Evolutionary conservation across 2,888 invertebrate genomes (phyloP).

Genomic region (Agrochola lychnidis): DNA sequence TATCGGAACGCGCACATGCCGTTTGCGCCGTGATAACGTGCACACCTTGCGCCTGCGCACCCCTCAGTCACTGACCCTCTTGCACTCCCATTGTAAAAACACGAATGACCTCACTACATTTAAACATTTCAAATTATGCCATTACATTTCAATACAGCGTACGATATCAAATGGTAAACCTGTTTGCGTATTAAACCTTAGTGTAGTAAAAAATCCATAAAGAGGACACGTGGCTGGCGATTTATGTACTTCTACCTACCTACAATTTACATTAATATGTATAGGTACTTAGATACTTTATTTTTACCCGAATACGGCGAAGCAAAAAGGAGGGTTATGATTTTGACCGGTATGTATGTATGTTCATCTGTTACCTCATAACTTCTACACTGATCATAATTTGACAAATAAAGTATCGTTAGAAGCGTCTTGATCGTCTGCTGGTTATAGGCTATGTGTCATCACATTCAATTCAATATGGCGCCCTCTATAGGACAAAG

Average conservation of each 20-base stretch:
- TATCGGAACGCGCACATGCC: conserved; percentile 88
- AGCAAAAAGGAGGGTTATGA: too few relatives aligned
- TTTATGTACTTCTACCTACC: conserved; percentile 25
- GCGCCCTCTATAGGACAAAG: too few relatives aligned
- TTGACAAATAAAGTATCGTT: too few relatives aligned
- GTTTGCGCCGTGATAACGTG: conserved; percentile 85
- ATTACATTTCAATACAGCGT: conserved; percentile 53
- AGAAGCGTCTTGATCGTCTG: too few relatives aligned
- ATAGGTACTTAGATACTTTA: conserved; percentile 12
- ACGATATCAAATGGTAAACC: conserved; percentile 56
- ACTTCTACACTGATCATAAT: too few relatives aligned
- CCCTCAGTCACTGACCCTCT: conserved; percentile 84
- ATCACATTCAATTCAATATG: too few relatives aligned
- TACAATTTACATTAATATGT: conserved; percentile 14
- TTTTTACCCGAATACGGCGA: conserved; percentile 1
- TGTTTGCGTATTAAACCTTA: conserved; percentile 51
- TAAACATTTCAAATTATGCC: conserved; percentile 63
- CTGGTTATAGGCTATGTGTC: too few relatives aligned
- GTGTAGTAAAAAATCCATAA: conserved; percentile 31
- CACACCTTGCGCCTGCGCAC: conserved; percentile 88
- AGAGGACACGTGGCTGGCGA: conserved; percentile 58
- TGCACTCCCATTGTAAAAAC: conserved; percentile 75
- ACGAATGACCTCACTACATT: conserved; percentile 60
- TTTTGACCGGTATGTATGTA: too few relatives aligned
- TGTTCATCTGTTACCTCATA: too few relatives aligned